Evolutionary conservation across 2,113 vertebrate genomes (phyloP), one percentile per base, ranked within the genome.

Genomic region (Panthera tigris): DNA sequence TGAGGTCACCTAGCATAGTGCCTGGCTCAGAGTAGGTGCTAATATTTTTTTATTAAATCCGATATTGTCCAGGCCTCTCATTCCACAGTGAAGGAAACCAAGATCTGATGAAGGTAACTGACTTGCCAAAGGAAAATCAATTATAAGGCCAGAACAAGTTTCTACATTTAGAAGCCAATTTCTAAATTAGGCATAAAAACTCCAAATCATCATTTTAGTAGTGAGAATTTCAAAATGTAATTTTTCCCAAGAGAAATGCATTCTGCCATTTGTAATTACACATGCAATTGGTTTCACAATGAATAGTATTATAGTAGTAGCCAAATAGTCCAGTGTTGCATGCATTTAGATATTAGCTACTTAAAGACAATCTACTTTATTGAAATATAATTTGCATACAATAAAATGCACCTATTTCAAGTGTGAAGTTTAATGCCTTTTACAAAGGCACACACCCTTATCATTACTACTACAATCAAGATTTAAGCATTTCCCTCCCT

Each of bases 21-120:
- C 2, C 33, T 73, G 52, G 3, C 15, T 93, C 14, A 27, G 29
- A 94, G n/a, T 48, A 85, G 31, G 0, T 73, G 36, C 16, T 69
- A 82, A 82, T 45, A 80, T 80, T 57, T 31, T 89, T 82, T 87
- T 50, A 84, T 92, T 94, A 94, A 79, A 74, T 84, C 45, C 85
- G 4, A 66, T 94, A 7, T 84, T 80, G 7, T 21, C 41, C 21
- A 93, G 33, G 13, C 4, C 19, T 92, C 15, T 86, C 55, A 73
- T 65, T 85, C 65, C 65, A 84, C 55, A 69, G 39, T 93, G 21
- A 5, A 73, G 3, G 36, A 80, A 94, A 31, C 12, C 68, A 74
- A 80, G 21, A 3, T 18, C 48, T 63, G 21, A 16, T 68, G 86
- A 83, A 69, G 15, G 71, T 87, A 91, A 69, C 45, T 94, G 76